These are phyloP conservation scores for Calameuta pallipes DNA, from an alignment of 2,888 invertebrate genomes.

Conservation along the genomic window DNA sequence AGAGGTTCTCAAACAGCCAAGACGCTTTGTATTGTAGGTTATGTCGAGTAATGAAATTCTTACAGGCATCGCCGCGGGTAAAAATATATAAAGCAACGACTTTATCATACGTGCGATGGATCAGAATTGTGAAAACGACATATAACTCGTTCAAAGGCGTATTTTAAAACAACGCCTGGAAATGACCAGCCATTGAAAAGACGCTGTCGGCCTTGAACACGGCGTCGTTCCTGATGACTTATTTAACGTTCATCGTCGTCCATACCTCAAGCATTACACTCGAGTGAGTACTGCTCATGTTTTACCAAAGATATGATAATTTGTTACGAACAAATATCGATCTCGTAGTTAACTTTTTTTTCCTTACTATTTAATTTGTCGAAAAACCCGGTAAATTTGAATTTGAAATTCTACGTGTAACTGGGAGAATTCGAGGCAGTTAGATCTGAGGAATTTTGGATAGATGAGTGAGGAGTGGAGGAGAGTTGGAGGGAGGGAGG, in stretches of 20 bases:
- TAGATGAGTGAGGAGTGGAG: background rate
- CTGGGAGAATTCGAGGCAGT: background rate
- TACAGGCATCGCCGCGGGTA: background rate
- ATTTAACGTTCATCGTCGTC: conserved; percentile 22
- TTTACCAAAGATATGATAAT: background rate
- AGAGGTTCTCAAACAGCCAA: background rate
- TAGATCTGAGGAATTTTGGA: background rate
- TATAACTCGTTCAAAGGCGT: background rate
- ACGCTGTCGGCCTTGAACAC: conserved; percentile 30
- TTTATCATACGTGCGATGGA: background rate
- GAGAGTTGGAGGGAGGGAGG: background rate
- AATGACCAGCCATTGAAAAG: conserved; percentile 32
- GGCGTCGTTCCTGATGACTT: conserved; percentile 26
- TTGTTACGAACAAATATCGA: background rate
- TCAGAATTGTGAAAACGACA: background rate
- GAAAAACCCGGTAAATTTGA: background rate
- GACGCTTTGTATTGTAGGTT: background rate
- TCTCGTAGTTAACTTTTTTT: background rate
- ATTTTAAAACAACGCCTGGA: conserved; percentile 22
- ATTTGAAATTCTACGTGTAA: background rate
- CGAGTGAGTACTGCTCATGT: background rate
- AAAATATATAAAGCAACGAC: background rate
- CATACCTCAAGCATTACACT: background rate
- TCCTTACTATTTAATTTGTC: background rate
- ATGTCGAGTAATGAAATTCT: background rate